Base-by-base conservation (phyloP, 2,888 invertebrate genomes). In the Hipparchia sbordonii region DNA sequence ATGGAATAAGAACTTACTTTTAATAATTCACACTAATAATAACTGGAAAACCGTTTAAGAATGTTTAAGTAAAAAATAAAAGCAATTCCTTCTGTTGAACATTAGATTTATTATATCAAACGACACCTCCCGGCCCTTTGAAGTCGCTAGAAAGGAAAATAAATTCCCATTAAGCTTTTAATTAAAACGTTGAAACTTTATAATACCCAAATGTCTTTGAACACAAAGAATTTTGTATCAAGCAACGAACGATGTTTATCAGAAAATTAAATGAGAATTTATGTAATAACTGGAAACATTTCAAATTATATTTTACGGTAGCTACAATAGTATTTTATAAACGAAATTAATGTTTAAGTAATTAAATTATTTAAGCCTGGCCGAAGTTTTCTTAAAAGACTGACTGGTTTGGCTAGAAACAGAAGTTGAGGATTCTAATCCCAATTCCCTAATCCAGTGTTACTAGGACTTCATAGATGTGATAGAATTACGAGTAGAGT, bases 101-200 rank as follows among this genome's bases (percentile, higher is more conserved):
- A 51, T 9, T 56, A 89, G 92, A 92, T 92, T 92, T 92, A 91
- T 91, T 87, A 87, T 85, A 86, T 84, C 83, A 82, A 85, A 87
- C 87, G 90, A 89, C 90, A 90, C 87, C 88, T 88, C 85, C 81
- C 81, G 87, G 88, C 89, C 91, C 92, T 92, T 92, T 92, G 92
- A 92, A 92, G 91, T 90, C 84, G 84, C 82, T 83, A 81, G 86
- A 87, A 87, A 81, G 86, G 87, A 85, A 86, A 87, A 89, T 90
- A 90, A 90, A 89, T 90, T 89, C 86, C 84, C 84, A 82, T 83
- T 81, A 81, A 71, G 82, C 81, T 90, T 91, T 92, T 90, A 92
- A 92, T 92, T 91, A 91, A 91, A 91, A 86, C 84, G 81, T 89
- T 85, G 87, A 87, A 83, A 87, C 69, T 73, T 75, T 73, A 71